These are phyloP conservation scores for Plemyria rubiginata DNA, from an alignment of 2,888 invertebrate species.

Conservation along the genomic window DNA sequence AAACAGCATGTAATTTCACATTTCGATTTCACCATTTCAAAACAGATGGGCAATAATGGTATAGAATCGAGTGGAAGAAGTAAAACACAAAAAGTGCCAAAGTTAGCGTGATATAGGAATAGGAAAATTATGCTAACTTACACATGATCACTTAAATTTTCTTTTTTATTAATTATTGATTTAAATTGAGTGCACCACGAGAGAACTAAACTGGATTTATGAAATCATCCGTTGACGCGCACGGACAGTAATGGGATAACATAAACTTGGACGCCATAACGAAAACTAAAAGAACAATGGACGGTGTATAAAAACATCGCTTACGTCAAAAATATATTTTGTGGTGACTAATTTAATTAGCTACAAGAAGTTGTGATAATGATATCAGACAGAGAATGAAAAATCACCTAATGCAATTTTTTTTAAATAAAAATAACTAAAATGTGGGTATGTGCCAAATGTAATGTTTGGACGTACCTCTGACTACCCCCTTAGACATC, in stretches of 20 bases:
- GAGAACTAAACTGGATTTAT: slow-evolving; percentile 9
- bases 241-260: slow-evolving; percentile 8
- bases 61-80: no score
- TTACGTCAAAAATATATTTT: slow-evolving; percentile 10
- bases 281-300: slow-evolving; percentile 24
- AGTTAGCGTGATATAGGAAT: no score
- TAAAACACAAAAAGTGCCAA: no score
- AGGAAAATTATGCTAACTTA: neutral
- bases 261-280: slow-evolving; percentile 8
- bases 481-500: no score
- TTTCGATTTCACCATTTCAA: no score
- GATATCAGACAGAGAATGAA: neutral
- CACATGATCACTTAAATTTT: slow-evolving; percentile 10
- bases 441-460: no score
- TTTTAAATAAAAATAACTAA: no score
- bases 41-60: no score
- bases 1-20: no score
- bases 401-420: no score
- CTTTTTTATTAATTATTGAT: slow-evolving; percentile 1
- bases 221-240: neutral
- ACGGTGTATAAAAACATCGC: slow-evolving; percentile 25
- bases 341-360: neutral
- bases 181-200: slow-evolving; percentile 11
- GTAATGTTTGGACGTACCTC: no score
- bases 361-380: neutral